These are phyloP conservation scores for Cecropterus lyciades DNA, from an alignment of 1,140 invertebrate genomes.

Conservation along the genomic window DNA sequence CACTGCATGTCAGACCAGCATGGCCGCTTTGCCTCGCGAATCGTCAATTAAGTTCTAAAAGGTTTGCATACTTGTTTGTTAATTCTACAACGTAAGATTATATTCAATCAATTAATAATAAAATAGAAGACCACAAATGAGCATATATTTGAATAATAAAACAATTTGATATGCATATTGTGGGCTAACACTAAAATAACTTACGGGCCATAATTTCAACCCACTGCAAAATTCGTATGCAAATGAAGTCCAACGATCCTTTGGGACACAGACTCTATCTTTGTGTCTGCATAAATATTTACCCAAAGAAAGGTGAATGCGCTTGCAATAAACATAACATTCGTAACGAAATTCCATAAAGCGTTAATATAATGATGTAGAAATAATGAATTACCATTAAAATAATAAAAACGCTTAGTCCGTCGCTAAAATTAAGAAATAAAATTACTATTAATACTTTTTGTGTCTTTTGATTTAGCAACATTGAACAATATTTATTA, in stretches of 20 bases:
- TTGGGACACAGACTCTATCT: constrained; percentile 18
- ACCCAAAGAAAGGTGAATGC: constrained; percentile 27
- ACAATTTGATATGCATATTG: constrained; percentile 23
- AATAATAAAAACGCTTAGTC: too few relatives aligned
- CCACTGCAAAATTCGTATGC: constrained; percentile 24
- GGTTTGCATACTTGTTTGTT: too few relatives aligned
- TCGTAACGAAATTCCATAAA: constrained; percentile 15
- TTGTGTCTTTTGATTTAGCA: too few relatives aligned
- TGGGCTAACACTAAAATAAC: constrained; percentile 10
- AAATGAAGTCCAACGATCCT: constrained; percentile 19
- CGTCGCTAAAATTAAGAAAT: too few relatives aligned
- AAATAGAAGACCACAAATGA: neutral
- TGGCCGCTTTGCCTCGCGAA: too few relatives aligned
- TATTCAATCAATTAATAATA: neutral
- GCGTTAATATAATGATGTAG: constrained; percentile 4
- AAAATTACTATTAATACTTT: too few relatives aligned
- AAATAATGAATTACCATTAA: neutral
- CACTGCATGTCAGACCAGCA: too few relatives aligned
- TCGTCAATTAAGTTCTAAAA: too few relatives aligned
- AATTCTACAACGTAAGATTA: too few relatives aligned
- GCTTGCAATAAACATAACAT: constrained; percentile 14
- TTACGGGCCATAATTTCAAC: constrained; percentile 25
- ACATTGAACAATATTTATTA: too few relatives aligned
- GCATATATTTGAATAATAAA: constrained; percentile 17
- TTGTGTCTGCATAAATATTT: constrained; percentile 30